Percentiles rank a stretch among this genome's conserved stretches.
These are phyloP conservation scores for Acromyrmex echinatior DNA, from an alignment of 1,140 invertebrate genomes.

Conservation along the genomic window DNA sequence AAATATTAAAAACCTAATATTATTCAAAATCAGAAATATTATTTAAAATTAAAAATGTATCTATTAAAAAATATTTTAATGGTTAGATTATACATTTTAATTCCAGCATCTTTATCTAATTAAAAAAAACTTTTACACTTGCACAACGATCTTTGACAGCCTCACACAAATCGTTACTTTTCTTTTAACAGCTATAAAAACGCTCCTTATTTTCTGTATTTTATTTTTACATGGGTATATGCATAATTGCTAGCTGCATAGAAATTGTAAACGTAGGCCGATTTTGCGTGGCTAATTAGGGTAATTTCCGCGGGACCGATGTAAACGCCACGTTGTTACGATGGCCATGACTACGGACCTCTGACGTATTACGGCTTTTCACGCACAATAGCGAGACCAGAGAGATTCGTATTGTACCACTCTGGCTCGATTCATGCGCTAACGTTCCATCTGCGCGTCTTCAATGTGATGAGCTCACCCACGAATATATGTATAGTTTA, in stretches of 20 bases:
- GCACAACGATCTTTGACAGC: background rate
- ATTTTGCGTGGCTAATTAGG: constrained; percentile 75
- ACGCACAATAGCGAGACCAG: constrained; percentile 34
- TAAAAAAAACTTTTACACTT: background rate
- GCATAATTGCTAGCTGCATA: constrained; percentile 27
- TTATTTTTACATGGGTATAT: constrained; percentile 21
- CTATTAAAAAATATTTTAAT: background rate
- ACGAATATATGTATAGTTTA: constrained; percentile 55
- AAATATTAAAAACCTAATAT: background rate
- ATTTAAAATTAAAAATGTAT: background rate
- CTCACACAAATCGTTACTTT: background rate
- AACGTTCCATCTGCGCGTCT: constrained; percentile 61
- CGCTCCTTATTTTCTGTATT: background rate
- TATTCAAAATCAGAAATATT: too few relatives aligned
- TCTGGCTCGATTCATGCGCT: constrained; percentile 37
- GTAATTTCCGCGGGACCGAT: constrained; percentile 78
- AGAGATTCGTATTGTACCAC: constrained; percentile 64
- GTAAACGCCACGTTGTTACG: constrained; percentile 77
- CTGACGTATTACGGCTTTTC: constrained; percentile 72
- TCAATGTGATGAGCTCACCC: constrained; percentile 58
- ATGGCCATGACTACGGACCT: constrained; percentile 64
- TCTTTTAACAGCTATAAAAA: constrained; percentile 1
- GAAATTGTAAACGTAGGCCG: constrained; percentile 37
- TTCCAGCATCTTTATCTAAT: background rate
- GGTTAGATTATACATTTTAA: background rate